These are phyloP conservation scores for Corythaixoides concolor DNA, from an alignment of 2,113 vertebrate genomes.

Conservation along the genomic window DNA sequence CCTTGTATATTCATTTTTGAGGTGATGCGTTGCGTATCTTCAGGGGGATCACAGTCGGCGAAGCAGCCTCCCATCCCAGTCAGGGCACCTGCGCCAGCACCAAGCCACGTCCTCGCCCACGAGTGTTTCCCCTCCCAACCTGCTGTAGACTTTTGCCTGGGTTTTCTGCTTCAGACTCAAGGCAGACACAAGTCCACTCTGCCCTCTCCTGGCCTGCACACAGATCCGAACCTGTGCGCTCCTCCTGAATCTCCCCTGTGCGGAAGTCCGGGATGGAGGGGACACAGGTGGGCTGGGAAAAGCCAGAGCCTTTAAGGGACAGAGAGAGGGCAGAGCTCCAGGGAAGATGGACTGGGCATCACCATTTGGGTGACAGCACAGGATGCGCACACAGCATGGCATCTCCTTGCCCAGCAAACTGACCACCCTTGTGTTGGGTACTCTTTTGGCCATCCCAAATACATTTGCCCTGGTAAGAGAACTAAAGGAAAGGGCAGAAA, in stretches of 20 bases:
- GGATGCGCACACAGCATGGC: neutral
- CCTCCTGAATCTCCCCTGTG: neutral
- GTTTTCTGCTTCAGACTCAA: neutral
- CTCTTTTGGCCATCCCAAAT: neutral
- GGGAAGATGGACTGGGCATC: neutral
- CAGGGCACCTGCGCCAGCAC: neutral
- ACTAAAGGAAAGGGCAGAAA: neutral
- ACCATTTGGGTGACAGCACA: rapidly evolving
- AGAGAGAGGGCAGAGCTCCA: neutral
- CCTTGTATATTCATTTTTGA: rapidly evolving
- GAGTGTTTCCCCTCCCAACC: neutral
- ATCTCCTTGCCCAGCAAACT: neutral
- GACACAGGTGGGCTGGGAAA: neutral
- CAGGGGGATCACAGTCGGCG: rapidly evolving
- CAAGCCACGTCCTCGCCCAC: neutral
- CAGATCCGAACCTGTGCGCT: neutral
- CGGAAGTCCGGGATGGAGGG: rapidly evolving
- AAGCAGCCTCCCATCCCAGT: neutral
- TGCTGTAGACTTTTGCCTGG: neutral
- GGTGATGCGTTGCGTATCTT: rapidly evolving
- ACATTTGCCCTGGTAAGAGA: rapidly evolving
- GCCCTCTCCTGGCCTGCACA: conserved; percentile 46
- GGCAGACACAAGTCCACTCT: neutral
- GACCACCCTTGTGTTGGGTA: rapidly evolving
- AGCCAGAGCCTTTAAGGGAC: rapidly evolving